Conservation (phyloP, 2,888 invertebrate genomes). For the Eupithecia pulchellata region DNA sequence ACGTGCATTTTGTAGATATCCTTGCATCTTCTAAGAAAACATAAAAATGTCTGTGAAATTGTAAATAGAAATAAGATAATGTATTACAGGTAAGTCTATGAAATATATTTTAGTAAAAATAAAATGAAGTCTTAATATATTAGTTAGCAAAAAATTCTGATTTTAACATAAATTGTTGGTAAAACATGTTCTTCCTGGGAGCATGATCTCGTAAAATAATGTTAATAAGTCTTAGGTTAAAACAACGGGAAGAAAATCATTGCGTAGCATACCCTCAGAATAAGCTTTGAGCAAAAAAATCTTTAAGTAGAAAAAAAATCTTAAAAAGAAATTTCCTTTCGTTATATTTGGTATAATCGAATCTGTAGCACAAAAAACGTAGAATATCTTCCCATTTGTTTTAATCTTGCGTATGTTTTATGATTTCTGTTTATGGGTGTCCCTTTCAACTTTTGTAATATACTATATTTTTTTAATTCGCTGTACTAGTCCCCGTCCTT, state of each 20-base stretch:
- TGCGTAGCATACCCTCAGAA: conserved; percentile 10
- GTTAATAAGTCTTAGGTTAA: conserved; percentile 15
- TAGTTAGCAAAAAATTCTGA: conserved; percentile 74
- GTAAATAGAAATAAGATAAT: conserved; percentile 44
- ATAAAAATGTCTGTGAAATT: conserved; percentile 40
- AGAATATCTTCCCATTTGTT: conserved; percentile 25
- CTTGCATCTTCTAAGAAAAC: neutral
- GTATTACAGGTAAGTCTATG: conserved; percentile 55
- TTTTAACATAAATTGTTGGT: conserved; percentile 64
- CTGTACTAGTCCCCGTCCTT: conserved; percentile 67
- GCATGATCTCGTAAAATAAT: conserved; percentile 40
- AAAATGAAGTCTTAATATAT: conserved; percentile 70
- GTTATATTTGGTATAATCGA: neutral
- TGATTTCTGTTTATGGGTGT: conserved; percentile 17
- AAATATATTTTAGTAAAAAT: conserved; percentile 53
- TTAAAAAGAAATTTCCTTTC: conserved; percentile 2
- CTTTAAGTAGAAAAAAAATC: neutral
- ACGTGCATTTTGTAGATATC: neutral
- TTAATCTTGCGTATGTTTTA: conserved; percentile 25
- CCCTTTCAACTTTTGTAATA: conserved; percentile 29
- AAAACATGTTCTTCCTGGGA: conserved; percentile 64
- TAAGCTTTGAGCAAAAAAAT: conserved; percentile 11
- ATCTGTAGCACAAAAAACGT: neutral
- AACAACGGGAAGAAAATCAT: conserved; percentile 23
- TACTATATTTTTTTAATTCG: conserved; percentile 38